Base-by-base conservation (phyloP, 2,113 vertebrate genomes). In the Actenoides lindsayi region DNA sequence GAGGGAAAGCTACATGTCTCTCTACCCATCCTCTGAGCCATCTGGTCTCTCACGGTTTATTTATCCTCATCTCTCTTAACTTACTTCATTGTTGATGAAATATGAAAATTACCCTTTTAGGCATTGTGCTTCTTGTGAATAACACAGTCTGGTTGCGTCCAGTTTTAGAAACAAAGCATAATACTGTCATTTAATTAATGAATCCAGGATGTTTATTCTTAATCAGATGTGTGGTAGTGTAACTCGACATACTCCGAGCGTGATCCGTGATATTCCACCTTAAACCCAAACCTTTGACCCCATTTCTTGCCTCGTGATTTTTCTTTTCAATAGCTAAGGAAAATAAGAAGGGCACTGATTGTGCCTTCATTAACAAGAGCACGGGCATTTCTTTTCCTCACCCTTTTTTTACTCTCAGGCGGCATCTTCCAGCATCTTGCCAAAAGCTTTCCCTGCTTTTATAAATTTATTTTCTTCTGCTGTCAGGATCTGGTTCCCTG, bases 161-260 rank as follows among this genome's bases (percentile, higher is more conserved):
- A 44, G 16, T 24, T 89, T 76, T 57, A 33, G 27, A 64, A 94
- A 79, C 53, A 62, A 77, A 87, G 46, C 25, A 30, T 24, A 84
- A 83, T 39, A 18, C 24, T 25, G 21, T 25, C 0, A 54, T 59
- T 87, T 81, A 60, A 84, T 94, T 37, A 37, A 71, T 78, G 69
- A 42, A 53, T 53, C 53, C 13, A 16, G 54, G 79, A 83, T 11
- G 28, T 62, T 79, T 91, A 9, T 57, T 17, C 31, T 30, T 64
- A 56, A 84, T 68, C 30, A 64, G 35, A 89, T 16, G 10, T 31
- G 57, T 28, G 39, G 62, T 16, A 28, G 12, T 31, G 33, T 53
- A 63, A 39, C 46, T 82, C 0, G 0, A 53, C 10, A 8, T 23
- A 25, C 6, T 75, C 33, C 1, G 2, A 64, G 28, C 15, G 56